Base-by-base conservation (phyloP, 2,888 invertebrate species). In the Nematopogon swammerdamellus region DNA sequence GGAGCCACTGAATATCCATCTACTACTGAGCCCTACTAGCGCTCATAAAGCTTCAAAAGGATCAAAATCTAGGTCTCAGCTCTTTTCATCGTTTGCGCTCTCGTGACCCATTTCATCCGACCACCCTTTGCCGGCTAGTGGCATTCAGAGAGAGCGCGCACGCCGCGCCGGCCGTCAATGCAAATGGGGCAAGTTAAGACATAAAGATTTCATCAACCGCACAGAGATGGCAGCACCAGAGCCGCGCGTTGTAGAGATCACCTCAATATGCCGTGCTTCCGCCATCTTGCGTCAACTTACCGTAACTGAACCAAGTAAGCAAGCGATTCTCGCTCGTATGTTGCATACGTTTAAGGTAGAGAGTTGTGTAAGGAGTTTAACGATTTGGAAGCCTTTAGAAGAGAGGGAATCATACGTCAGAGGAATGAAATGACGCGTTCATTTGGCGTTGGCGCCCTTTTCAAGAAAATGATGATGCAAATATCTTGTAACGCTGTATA, bases 391-490 rank as follows among this genome's bases (percentile, higher is more conserved):
- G 25, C 8, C 8, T 25, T 25, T 25, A 25, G 4, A 25, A 25
- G 8, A 25, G 25, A 25, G 25, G 4, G 8, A 36, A 8, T 36
- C 8, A 36, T 14, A 36, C n/a, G 36, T 14, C 36, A 14, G 14
- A 36, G 11, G 14, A 36, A 36, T 36, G n/a, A 36, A 36, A 36
- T 36, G 36, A 36, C n/a, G 36, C 11, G 11, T 36, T 36, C 36
- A 36, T 36, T 36, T 36, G 3, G 11, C n/a, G 36, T 36, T 36
- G 11, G 11, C n/a, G 36, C 36, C 36, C 36, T 47, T 47, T 36
- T 18, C 14, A 47, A 18, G 47, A 36, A 36, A 46, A 46, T 46
- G 47, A 47, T 36, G 36, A 47, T 47, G 30, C 47, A 47, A 36
- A 47, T 47, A 17, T 36, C 36, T 17, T 47, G 47, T 36, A 36